Evolutionary conservation across 2,797 vertebrate genomes (phyloP), one percentile per base, ranked within the genome.

Genomic region (Bucorvus abyssinicus): DNA sequence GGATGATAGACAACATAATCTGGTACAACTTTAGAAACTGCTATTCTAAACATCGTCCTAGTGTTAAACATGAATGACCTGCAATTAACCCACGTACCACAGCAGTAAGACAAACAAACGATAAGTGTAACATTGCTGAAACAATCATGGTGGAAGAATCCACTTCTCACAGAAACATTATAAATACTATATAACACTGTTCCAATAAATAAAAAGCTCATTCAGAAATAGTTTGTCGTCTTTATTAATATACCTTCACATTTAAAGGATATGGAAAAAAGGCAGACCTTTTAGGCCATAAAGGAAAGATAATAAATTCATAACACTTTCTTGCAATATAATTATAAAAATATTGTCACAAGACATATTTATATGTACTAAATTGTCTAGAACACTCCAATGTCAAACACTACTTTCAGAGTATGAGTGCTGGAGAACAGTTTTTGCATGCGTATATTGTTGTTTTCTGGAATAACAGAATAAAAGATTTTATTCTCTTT

Each of bases 101-200:
- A 89, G 84, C 34, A 74, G 49, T 86, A 92, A 94, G 40, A 85
- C 50, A 95, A 96, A 95, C 70, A 65, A 93, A 93, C 63, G 84
- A 38, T 95, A 80, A 60, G 80, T 40, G 14, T 69, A 73, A 60
- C 74, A 76, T 40, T 77, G 63, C 59, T 90, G 47, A 95, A 97
- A 94, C 82, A 97, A 90, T 89, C 70, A 94, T 38, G 27, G 13
- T 71, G 70, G 71, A 93, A 94, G 60, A 84, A 82, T 52, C 63
- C 26, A 55, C 23, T 93, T 61, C 81, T 73, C 40, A 95, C 61
- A 70, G 53, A 94, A 96, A 96, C 75, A 75, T 59, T 94, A 87
- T 69, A 95, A 95, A 65, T 57, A 84, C 71, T 71, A 89, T 65
- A 60, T 63, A 95, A 95, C 91, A 89, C 29, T 87, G 57, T 82